These are phyloP conservation scores for Sapajus apella DNA, from an alignment of 2,113 vertebrate species.

Conservation along the genomic window DNA sequence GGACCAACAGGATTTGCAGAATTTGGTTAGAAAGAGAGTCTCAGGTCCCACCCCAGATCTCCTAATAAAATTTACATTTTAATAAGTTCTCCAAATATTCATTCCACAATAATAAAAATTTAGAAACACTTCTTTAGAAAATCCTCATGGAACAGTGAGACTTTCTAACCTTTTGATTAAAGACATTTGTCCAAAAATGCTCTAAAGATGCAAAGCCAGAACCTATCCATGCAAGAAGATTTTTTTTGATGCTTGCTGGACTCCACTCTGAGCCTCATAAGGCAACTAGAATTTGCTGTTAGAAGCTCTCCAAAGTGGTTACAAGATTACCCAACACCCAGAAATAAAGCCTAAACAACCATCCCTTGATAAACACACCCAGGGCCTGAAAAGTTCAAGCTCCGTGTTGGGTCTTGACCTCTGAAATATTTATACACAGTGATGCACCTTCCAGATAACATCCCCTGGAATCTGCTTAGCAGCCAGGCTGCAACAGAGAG, in stretches of 20 bases:
- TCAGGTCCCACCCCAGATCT: not conserved
- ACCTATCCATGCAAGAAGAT: not conserved
- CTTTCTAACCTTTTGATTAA: not conserved
- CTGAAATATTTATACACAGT: conserved; percentile 89
- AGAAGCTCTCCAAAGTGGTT: not conserved
- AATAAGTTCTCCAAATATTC: not conserved
- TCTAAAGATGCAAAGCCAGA: not conserved
- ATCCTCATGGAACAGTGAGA: not conserved
- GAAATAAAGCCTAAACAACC: conserved; percentile 39
- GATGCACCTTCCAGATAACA: conserved; percentile 87
- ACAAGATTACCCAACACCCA: conserved; percentile 24
- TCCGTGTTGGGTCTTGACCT: conserved; percentile 79
- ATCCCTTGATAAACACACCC: conserved; percentile 63
- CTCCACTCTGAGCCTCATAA: not conserved
- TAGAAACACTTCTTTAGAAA: not conserved
- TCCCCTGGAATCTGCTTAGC: conserved; percentile 82
- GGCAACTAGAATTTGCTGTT: not conserved
- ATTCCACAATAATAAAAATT: not conserved
- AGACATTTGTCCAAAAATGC: not conserved
- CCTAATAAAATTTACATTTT: not conserved
- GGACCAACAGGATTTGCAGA: not conserved
- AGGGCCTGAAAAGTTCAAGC: conserved; percentile 78
- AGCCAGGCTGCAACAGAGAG: conserved; percentile 79
- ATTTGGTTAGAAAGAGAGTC: not conserved
- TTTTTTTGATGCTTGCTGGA: not conserved